A percentile compares a stretch with the other conserved stretches of the same genome.
These are phyloP conservation scores for Drymodes brunneopygia DNA, from an alignment of 2,113 vertebrate species.

Conservation along the genomic window DNA sequence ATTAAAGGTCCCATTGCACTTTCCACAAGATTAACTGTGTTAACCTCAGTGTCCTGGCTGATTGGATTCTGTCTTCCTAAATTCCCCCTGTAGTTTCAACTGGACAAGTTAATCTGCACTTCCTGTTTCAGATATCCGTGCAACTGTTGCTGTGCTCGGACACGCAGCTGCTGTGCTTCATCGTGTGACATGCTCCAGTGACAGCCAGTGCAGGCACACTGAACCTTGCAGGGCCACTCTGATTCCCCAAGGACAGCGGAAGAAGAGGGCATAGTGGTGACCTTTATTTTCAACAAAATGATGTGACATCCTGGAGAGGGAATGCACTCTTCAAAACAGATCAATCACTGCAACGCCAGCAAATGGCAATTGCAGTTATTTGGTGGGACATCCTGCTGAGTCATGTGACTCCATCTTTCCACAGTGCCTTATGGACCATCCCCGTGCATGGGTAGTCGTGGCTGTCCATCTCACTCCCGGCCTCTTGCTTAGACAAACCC, in stretches of 20 bases:
- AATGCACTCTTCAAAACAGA: neutral
- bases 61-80: conserved; percentile 67
- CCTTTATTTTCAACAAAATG: neutral
- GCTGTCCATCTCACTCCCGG: neutral
- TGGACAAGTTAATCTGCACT: conserved; percentile 62
- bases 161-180: neutral
- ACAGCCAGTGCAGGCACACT: fast-evolving
- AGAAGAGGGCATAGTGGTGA: neutral
- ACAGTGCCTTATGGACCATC: neutral
- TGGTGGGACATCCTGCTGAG: neutral
- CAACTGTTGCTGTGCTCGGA: neutral
- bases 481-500: neutral
- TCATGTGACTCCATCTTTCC: neutral
- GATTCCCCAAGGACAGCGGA: neutral
- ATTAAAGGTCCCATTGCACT: conserved; percentile 67
- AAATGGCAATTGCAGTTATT: neutral
- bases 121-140: neutral
- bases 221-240: fast-evolving
- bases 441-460: neutral
- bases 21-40: conserved; percentile 68
- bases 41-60: conserved; percentile 63
- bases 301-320: too few relatives aligned
- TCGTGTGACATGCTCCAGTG: neutral
- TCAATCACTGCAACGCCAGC: neutral
- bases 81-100: conserved; percentile 56